phyloP scores from a whole-genome alignment of 1,140 invertebrate genomes.

The Cydia splendana region DNA sequence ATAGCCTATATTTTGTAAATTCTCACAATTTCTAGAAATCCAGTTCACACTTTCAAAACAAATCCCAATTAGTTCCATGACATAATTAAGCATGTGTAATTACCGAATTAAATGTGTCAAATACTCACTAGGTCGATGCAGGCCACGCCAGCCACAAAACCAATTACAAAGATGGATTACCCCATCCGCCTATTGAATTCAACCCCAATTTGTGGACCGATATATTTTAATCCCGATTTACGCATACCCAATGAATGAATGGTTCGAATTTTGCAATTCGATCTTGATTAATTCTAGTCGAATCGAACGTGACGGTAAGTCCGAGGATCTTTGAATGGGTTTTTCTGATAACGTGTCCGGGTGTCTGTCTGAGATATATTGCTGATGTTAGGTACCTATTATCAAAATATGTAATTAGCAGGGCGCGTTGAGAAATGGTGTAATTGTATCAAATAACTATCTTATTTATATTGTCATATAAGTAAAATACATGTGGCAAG shows the following conservation, averaged over 20 bases:
- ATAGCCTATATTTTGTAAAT: neutral
- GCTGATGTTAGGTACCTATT: neutral
- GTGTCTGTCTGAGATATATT: neutral
- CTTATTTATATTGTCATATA: too few species aligned
- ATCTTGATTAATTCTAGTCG: conserved; percentile 53
- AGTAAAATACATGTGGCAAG: too few species aligned
- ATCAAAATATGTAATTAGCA: neutral
- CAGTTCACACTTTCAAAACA: neutral
- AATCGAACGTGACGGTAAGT: conserved; percentile 42
- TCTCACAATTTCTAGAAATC: neutral
- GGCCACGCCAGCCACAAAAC: conserved; percentile 42
- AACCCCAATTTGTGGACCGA: conserved; percentile 63
- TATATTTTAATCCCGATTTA: conserved; percentile 73
- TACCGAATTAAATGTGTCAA: conserved; percentile 25
- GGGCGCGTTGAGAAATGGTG: too few species aligned
- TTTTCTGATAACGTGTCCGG: neutral
- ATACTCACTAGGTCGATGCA: conserved; percentile 26
- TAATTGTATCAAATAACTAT: neutral
- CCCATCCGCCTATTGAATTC: conserved; percentile 57
- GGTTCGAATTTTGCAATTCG: conserved; percentile 48
- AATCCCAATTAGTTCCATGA: neutral
- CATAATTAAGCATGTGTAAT: conserved; percentile 22
- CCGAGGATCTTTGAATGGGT: conserved; percentile 5
- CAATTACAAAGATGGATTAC: conserved; percentile 68
- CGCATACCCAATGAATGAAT: conserved; percentile 63